Percentiles rank a stretch among this genome's conserved stretches.
These are phyloP conservation scores for Lochmaea capreae DNA, from an alignment of 2,888 invertebrate species.

Conservation along the genomic window DNA sequence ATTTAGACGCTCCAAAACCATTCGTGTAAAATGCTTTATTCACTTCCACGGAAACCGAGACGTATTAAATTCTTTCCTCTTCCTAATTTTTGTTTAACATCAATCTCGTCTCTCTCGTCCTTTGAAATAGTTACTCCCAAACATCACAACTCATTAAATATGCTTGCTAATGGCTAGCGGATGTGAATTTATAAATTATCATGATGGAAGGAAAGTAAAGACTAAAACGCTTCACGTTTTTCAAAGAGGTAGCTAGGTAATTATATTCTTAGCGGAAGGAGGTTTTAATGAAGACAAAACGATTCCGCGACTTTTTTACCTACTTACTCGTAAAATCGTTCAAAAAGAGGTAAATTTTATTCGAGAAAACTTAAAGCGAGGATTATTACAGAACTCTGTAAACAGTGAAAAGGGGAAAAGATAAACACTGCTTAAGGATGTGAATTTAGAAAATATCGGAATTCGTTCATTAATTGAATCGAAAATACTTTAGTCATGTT, in stretches of 20 bases:
- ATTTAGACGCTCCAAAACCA: too few relatives aligned
- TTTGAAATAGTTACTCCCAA: background rate
- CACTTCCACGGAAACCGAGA: too few relatives aligned
- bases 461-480: too few relatives aligned
- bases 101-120: background rate
- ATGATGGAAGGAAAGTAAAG: constrained; percentile 16
- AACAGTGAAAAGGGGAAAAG: too few relatives aligned
- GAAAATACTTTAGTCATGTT: too few relatives aligned
- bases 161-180: constrained; percentile 13
- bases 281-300: constrained; percentile 24
- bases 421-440: too few relatives aligned
- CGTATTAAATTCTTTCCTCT: too few relatives aligned
- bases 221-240: constrained; percentile 13
- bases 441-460: too few relatives aligned
- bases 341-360: background rate
- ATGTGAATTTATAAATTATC: constrained; percentile 21
- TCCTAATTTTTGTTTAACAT: background rate
- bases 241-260: constrained; percentile 7
- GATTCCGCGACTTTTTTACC: constrained; percentile 1
- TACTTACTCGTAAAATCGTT: background rate
- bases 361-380: background rate
- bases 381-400: background rate
- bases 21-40: too few relatives aligned
- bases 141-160: constrained; percentile 10
- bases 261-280: constrained; percentile 12